Evolutionary conservation across 2,797 vertebrate genomes (phyloP).

Genomic region (Menidia menidia): DNA sequence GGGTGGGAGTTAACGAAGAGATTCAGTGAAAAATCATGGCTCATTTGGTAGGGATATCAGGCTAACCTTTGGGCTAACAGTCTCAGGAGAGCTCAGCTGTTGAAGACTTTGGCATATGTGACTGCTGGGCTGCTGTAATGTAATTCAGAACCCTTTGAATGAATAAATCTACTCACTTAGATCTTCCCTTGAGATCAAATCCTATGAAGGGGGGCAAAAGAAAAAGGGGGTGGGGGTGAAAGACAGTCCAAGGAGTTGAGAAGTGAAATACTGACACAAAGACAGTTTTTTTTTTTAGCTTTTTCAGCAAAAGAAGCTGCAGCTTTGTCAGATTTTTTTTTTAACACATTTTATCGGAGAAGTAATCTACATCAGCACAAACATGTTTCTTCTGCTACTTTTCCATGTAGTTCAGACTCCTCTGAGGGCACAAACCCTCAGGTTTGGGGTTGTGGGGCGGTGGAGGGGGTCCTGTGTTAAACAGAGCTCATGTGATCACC

Average conservation of each 20-base stretch:
- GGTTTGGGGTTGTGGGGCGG: conserved; percentile 15
- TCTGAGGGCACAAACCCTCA: conserved; percentile 42
- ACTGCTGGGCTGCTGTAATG: conserved; percentile 75
- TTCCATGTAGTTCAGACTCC: conserved; percentile 25
- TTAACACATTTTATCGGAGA: conserved; percentile 45
- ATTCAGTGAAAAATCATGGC: conserved; percentile 73
- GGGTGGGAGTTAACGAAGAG: conserved; percentile 64
- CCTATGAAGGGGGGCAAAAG: conserved; percentile 46
- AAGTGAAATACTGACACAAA: conserved; percentile 51
- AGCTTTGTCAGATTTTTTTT: conserved; percentile 56
- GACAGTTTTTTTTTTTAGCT: conserved; percentile 56
- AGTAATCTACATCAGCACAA: conserved; percentile 36
- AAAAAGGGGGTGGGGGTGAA: conserved; percentile 55
- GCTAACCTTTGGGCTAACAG: conserved; percentile 72
- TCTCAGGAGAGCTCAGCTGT: conserved; percentile 63
- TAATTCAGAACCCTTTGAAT: conserved; percentile 81
- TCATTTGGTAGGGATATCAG: conserved; percentile 79
- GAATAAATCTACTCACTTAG: conserved; percentile 82
- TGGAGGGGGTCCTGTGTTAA: conserved; percentile 52
- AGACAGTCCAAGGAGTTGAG: conserved; percentile 51
- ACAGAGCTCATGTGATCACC: conserved; percentile 71
- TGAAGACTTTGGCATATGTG: conserved; percentile 78
- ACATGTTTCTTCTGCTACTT: conserved; percentile 14
- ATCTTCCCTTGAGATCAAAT: conserved; percentile 69
- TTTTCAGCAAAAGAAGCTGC: conserved; percentile 41